Percentiles rank a stretch among this genome's conserved stretches.
These are phyloP conservation scores for Stenoptilia bipunctidactyla DNA, from an alignment of 2,888 invertebrate genomes.

Conservation along the genomic window DNA sequence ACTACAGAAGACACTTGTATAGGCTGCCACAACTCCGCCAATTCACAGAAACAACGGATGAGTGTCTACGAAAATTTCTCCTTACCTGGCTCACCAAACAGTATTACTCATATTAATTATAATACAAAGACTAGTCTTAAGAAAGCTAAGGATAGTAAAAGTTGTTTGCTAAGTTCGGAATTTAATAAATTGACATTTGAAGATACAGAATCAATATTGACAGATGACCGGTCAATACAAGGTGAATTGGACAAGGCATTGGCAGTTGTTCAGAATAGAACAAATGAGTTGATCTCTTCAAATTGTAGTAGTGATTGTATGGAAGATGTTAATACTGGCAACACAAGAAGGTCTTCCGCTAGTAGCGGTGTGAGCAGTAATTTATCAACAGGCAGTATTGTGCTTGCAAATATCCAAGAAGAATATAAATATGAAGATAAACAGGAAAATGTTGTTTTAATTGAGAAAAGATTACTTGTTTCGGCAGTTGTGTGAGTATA, in stretches of 20 bases:
- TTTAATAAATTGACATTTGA: conserved; percentile 15
- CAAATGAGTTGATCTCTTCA: conserved; percentile 46
- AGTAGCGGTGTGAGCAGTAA: conserved; percentile 60
- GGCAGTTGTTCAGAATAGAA: conserved; percentile 46
- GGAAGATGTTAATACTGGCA: conserved; percentile 25
- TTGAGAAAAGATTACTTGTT: conserved; percentile 74
- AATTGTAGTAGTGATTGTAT: conserved; percentile 23
- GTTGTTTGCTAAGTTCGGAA: conserved; percentile 11
- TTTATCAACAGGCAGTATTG: conserved; percentile 48
- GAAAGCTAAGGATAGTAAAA: conserved; percentile 20
- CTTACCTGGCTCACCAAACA: conserved; percentile 49
- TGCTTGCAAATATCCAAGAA: conserved; percentile 74
- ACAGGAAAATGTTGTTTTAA: conserved; percentile 77
- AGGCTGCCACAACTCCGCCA: conserved; percentile 2
- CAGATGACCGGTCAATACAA: conserved; percentile 24
- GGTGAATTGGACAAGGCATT: conserved; percentile 40
- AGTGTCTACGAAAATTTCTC: conserved; percentile 58
- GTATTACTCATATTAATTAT: conserved; percentile 49
- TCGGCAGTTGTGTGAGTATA: conserved; percentile 65
- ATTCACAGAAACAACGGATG: conserved; percentile 23
- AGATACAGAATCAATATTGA: conserved; percentile 20
- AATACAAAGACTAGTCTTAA: conserved; percentile 43
- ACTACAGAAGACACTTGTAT: conserved; percentile 25
- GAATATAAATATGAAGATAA: conserved; percentile 82
- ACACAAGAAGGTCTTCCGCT: conserved; percentile 55